Evolutionary conservation across 2,113 vertebrate genomes (phyloP).

Genomic region (Nothoprocta pentlandii): DNA sequence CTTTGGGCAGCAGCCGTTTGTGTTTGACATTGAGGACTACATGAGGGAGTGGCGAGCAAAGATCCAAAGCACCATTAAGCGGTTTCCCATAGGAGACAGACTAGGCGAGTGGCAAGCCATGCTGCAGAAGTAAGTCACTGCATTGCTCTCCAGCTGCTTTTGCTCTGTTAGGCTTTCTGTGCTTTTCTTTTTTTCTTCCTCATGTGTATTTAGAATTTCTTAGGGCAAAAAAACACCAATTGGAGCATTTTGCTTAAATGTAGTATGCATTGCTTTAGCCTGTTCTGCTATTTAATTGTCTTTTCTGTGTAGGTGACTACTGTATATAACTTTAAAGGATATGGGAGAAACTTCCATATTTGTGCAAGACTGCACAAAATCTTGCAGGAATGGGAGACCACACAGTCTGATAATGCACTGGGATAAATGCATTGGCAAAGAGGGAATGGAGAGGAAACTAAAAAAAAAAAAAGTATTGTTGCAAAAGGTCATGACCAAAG

Average conservation of each 20-base stretch:
- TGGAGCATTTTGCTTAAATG: background rate
- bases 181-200: background rate
- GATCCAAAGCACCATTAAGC: constrained; percentile 95
- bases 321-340: background rate
- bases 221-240: background rate
- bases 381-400: background rate
- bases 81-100: constrained; percentile 94
- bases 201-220: background rate
- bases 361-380: background rate
- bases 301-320: background rate
- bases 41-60: constrained; percentile 98
- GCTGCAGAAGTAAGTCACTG: constrained; percentile 92
- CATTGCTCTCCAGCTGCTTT: background rate
- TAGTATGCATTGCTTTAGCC: background rate
- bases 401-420: background rate
- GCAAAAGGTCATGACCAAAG: background rate
- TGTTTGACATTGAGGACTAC: constrained; percentile 99
- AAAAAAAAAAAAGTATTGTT: background rate
- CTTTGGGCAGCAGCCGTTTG: constrained; percentile 98
- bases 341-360: background rate
- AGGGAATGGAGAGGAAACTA: background rate
- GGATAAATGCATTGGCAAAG: background rate
- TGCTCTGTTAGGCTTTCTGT: background rate
- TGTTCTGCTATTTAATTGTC: background rate
- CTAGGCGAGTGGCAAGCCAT: constrained; percentile 97